Evolutionary conservation across 1,140 invertebrate species (phyloP).

Genomic region (Piezodorus guildinii): DNA sequence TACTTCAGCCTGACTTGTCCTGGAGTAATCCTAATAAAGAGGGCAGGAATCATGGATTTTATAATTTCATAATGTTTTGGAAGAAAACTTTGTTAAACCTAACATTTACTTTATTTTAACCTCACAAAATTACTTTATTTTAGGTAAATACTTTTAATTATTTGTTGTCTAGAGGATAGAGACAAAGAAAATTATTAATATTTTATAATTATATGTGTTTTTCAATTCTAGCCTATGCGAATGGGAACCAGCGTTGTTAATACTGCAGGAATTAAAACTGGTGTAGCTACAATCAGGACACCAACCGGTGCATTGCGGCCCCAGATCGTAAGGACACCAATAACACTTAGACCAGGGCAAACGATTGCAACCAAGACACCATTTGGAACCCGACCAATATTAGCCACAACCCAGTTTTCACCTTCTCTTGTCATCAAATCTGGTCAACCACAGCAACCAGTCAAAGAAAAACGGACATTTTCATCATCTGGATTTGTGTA

Average conservation of each 20-base stretch:
- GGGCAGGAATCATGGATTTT: too few relatives aligned
- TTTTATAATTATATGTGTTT: background rate
- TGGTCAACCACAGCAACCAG: constrained; percentile 28
- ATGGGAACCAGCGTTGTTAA: constrained; percentile 36
- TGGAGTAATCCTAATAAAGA: too few relatives aligned
- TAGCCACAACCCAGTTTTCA: constrained; percentile 23
- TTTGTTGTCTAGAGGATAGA: too few relatives aligned
- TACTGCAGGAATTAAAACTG: constrained; percentile 27
- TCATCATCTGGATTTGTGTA: constrained; percentile 42
- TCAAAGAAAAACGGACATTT: constrained; percentile 52
- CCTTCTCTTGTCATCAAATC: constrained; percentile 15
- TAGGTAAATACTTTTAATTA: too few relatives aligned
- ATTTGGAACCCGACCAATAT: background rate
- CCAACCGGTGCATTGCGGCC: constrained; percentile 8
- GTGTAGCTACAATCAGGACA: constrained; percentile 34
- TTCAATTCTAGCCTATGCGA: constrained; percentile 38
- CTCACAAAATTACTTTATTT: too few relatives aligned
- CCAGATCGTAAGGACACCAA: constrained; percentile 25
- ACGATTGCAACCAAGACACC: background rate
- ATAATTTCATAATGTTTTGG: too few relatives aligned
- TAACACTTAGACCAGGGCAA: constrained; percentile 20
- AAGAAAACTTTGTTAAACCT: too few relatives aligned
- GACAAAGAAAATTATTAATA: too few relatives aligned
- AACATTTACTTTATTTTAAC: too few relatives aligned
- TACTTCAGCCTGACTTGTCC: too few relatives aligned